A percentile compares a stretch with the other conserved stretches of the same genome.
These are phyloP conservation scores for Diadegma fenestrale DNA, from an alignment of 2,888 invertebrate genomes.

Conservation along the genomic window DNA sequence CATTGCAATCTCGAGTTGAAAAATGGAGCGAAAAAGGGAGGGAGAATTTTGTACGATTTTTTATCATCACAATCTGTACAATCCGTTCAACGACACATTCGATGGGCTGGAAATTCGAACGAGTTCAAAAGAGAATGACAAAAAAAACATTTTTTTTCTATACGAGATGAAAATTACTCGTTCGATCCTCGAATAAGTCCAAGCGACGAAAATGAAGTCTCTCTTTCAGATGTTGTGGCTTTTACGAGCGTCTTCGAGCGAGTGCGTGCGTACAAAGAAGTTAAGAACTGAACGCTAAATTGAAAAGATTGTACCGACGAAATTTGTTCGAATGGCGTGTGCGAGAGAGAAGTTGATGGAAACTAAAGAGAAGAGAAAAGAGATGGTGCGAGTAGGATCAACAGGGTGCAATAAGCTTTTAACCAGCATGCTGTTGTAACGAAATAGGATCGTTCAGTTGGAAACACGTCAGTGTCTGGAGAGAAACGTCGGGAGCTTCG, in stretches of 20 bases:
- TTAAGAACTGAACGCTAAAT: neutral
- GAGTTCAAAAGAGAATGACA: too few relatives aligned
- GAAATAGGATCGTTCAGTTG: slow-evolving; percentile 23
- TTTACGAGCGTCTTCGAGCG: neutral
- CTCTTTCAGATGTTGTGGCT: neutral
- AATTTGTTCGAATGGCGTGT: neutral
- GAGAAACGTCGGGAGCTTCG: neutral
- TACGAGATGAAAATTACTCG: neutral
- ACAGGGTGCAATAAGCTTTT: neutral
- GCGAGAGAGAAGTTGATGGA: neutral
- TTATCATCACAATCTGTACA: neutral
- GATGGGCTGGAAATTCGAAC: neutral
- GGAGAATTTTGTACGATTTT: neutral
- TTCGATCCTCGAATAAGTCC: neutral
- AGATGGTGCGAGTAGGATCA: neutral
- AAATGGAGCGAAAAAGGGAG: neutral
- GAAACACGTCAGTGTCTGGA: neutral
- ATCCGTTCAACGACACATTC: neutral
- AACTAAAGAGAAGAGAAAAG: slow-evolving; percentile 5
- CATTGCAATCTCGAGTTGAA: neutral
- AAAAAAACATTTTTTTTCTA: neutral
- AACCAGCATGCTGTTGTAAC: neutral
- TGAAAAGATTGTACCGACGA: neutral
- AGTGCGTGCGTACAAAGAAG: neutral
- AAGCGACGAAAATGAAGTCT: neutral